Base-by-base conservation (phyloP, 2,113 vertebrate species). In the Bufo gargarizans region DNA sequence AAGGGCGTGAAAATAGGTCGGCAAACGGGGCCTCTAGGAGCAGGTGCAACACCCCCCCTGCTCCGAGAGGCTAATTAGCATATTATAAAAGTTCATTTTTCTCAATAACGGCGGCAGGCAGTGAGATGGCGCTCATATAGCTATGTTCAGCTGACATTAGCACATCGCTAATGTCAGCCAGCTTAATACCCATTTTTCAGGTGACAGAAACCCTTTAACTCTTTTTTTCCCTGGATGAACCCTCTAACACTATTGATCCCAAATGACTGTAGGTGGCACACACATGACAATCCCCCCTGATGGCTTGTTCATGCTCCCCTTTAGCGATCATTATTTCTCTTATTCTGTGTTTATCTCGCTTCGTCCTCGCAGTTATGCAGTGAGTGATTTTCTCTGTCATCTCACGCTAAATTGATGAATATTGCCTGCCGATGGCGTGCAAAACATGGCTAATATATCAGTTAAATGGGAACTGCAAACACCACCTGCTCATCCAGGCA, bases 381-480 rank as follows among this genome's bases (percentile, higher is more conserved):
- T 95, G 94, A 96, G 92, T 95, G 94, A 96, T 95, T 95, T 93
- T 94, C 92, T 95, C 95, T 95, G 94, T 95, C 95, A 95, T 95
- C 93, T 94, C 93, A 90, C 94, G 56, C 59, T 95, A 95, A 96
- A 96, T 95, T 95, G 95, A 96, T 96, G 93, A 95, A 95, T 96
- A 91, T 92, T 93, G 93, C 91, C 94, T 94, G 94, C 93, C 94
- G 94, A 95, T 95, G 95, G 94, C 94, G 93, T 94, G 94, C 93
- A 94, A 94, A 94, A 95, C 95, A 95, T 95, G 94, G 95, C 95
- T 95, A 95, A 96, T 96, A 95, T 93, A 95, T 95, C 95, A 95
- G 95, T 95, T 95, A 96, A 96, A 96, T 96, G 95, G 95, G 96
- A 95, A 94, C 93, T 91, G 94, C 94, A 95, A 96, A 96, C 94